These are phyloP conservation scores for Sinohyriopsis cumingii DNA, from an alignment of 2,888 invertebrate species.

Conservation along the genomic window DNA sequence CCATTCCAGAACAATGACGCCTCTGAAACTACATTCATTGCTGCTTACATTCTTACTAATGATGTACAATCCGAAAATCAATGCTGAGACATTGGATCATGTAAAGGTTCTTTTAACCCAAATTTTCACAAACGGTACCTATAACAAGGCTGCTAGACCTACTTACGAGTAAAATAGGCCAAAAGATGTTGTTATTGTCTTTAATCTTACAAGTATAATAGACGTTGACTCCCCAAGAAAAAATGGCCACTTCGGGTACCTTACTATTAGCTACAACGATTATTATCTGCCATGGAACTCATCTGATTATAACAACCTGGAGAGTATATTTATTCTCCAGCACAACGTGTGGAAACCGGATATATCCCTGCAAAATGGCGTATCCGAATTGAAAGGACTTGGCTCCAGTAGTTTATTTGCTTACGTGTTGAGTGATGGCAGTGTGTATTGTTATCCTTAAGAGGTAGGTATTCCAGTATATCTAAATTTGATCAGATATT, in stretches of 20 bases:
- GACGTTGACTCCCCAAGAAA: slow-evolving; percentile 22
- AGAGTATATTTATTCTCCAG: not conserved
- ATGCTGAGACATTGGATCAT: not conserved
- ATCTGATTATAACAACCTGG: slow-evolving; percentile 6
- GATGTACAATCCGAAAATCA: not conserved
- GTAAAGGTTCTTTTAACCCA: slow-evolving; percentile 8
- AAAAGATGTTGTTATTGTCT: slow-evolving; percentile 22
- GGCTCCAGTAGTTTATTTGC: not conserved
- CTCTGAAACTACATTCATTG: not conserved
- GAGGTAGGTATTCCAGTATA: not conserved
- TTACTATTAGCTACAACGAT: slow-evolving; percentile 20
- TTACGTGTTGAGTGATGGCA: not conserved
- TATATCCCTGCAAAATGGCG: slow-evolving; percentile 4
- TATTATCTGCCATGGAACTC: slow-evolving; percentile 20
- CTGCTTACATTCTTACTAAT: not conserved
- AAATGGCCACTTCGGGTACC: slow-evolving; percentile 21
- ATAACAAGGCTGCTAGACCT: slow-evolving; percentile 18
- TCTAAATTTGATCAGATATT: too few relatives aligned
- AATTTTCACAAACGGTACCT: slow-evolving; percentile 13
- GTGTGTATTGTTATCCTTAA: slow-evolving; percentile 3
- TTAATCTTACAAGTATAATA: slow-evolving; percentile 20
- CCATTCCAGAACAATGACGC: too few relatives aligned
- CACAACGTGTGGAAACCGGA: slow-evolving; percentile 8
- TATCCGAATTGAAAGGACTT: too few relatives aligned
- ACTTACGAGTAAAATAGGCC: slow-evolving; percentile 11